phyloP scores from a whole-genome alignment of 2,113 vertebrate genomes.

The Trematocara variabile region DNA sequence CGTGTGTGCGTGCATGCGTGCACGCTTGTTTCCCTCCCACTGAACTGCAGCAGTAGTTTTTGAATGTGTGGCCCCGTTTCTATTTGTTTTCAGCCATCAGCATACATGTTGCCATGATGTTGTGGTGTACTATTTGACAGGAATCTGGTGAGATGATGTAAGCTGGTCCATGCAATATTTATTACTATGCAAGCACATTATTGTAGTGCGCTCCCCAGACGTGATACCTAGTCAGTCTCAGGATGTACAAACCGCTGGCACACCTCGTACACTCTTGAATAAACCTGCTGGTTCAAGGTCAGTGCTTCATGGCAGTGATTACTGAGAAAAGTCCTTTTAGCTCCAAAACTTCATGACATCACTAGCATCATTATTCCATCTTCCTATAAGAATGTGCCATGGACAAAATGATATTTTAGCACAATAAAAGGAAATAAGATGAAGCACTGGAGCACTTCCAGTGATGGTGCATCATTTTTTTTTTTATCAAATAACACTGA shows the following conservation, averaged over 20 bases:
- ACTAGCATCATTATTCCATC: neutral
- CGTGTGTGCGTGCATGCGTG: neutral
- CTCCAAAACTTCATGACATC: neutral
- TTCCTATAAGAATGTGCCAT: neutral
- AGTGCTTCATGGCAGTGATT: neutral
- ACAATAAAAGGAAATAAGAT: neutral
- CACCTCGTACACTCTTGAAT: neutral
- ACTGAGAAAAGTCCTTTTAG: neutral
- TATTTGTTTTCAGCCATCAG: slow-evolving; percentile 30
- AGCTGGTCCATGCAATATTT: slow-evolving; percentile 26
- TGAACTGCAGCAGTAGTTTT: slow-evolving; percentile 28
- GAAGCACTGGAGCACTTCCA: neutral
- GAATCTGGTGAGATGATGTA: slow-evolving; percentile 4
- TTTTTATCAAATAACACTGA: neutral
- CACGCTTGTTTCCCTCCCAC: neutral
- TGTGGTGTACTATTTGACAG: slow-evolving; percentile 19
- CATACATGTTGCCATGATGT: slow-evolving; percentile 48
- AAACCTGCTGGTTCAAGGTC: neutral
- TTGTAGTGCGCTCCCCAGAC: neutral
- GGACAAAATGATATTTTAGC: neutral
- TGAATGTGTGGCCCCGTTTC: slow-evolving; percentile 32
- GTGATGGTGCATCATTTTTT: neutral
- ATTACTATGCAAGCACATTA: slow-evolving; percentile 57
- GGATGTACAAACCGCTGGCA: neutral
- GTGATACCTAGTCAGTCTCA: neutral